Evolutionary conservation across 2,888 invertebrate species (phyloP), one percentile per base, ranked within the genome.

Genomic region (Chaetoderma sp.): DNA sequence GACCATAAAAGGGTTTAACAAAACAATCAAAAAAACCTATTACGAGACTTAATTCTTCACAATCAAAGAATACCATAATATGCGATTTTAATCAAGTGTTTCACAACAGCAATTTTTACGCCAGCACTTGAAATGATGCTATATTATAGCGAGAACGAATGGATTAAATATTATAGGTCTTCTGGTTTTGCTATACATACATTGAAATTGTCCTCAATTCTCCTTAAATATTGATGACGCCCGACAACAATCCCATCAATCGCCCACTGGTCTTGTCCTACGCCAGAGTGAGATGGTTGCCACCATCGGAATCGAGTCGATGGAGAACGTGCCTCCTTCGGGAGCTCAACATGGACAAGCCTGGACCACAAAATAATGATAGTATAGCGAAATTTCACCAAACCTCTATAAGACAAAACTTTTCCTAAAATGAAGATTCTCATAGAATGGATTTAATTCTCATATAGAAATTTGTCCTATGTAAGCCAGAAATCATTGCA

Each of bases 211-310:
- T 84, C 85, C 45, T 80, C 72, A 23, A 83, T 67, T 10, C 58
- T 67, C 5, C 63, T 61, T 13, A 76, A 63, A 13, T 74, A 67
- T 44, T 75, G 75, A 63, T 81, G 81, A 16, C 63, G 66, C 4
- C 80, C 83, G 54, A 87, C 77, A 52, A 78, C 73, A 13, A 87
- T 80, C 62, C 86, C 86, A 71, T 87, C 87, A 1, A 87, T 58
- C 5, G 87, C 86, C 87, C 87, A 87, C 66, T 87, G 86, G 69
- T 87, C 87, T 42, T 74, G 68, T 10, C 80, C 83, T 52, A 73
- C 71, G 10, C 87, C 87, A 32, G 81, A 81, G 68, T 87, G 86
- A 23, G 73, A 70, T 0, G 86, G 85, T 73, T 87, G 87, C 86
- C 86, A 87, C 86, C 86, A 87, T 3, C 85, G 80, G 67, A 87